These are phyloP conservation scores for Chelonia mydas DNA, from an alignment of 2,797 vertebrate genomes.

Conservation along the genomic window DNA sequence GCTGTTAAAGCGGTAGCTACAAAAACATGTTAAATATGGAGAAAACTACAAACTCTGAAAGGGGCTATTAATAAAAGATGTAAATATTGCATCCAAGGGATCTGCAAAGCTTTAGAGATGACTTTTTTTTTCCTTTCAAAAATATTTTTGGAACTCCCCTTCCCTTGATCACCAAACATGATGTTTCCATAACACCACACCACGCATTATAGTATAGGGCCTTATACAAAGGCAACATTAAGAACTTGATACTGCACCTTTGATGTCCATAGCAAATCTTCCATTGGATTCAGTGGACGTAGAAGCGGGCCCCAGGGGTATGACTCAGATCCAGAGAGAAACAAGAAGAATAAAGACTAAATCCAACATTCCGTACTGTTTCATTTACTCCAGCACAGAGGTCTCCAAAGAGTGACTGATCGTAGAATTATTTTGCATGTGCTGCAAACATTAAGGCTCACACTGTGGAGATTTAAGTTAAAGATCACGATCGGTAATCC, in stretches of 20 bases:
- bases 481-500: background rate
- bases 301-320: background rate
- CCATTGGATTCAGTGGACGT: background rate
- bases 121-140: background rate
- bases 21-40: background rate
- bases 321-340: background rate
- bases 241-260: background rate
- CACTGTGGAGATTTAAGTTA: background rate
- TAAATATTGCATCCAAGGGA: background rate
- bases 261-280: background rate
- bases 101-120: background rate
- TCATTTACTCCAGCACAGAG: background rate
- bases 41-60: background rate
- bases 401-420: background rate
- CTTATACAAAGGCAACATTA: background rate
- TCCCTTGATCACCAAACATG: background rate
- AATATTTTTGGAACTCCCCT: background rate
- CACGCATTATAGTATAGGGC: background rate
- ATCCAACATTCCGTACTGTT: background rate
- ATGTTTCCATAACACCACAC: no score
- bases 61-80: background rate
- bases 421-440: background rate
- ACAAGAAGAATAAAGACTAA: background rate
- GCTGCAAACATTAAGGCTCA: background rate
- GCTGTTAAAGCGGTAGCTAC: background rate